These are phyloP conservation scores for Fragum sueziense DNA, from an alignment of 2,888 invertebrate genomes.

Conservation along the genomic window DNA sequence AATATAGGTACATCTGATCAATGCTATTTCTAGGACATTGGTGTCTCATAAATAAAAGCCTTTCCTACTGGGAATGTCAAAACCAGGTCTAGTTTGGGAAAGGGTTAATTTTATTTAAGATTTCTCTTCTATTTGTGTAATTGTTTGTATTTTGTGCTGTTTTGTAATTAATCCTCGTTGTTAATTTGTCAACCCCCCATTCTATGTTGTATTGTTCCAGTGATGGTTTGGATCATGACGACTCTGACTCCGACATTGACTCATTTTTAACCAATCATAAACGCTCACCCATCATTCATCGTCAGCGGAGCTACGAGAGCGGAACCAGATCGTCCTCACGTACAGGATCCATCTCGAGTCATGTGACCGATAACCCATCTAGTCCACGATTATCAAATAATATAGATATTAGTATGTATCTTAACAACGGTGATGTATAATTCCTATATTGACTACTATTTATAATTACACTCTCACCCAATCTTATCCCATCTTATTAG, in stretches of 20 bases:
- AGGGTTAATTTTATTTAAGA: neutral
- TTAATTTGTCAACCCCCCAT: too few species aligned
- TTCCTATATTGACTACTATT: too few species aligned
- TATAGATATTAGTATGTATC: constrained; percentile 60
- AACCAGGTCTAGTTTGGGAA: neutral
- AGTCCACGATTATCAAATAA: constrained; percentile 57
- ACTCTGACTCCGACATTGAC: constrained; percentile 85
- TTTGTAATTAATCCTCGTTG: neutral
- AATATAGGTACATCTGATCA: too few species aligned
- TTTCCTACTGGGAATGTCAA: neutral
- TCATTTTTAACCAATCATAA: constrained; percentile 65
- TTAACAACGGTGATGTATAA: constrained; percentile 6
- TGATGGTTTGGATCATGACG: constrained; percentile 87
- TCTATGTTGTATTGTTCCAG: constrained; percentile 42
- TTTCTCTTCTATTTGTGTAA: too few species aligned
- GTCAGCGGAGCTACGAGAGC: constrained; percentile 48
- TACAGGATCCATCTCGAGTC: constrained; percentile 50
- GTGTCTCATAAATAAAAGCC: too few species aligned
- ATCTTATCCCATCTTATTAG: neutral
- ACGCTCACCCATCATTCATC: constrained; percentile 53
- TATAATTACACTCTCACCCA: neutral
- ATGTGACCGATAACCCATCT: constrained; percentile 48
- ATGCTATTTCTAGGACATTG: too few species aligned
- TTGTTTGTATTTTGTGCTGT: too few species aligned
- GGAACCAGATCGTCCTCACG: constrained; percentile 46